These are phyloP conservation scores for Gallirallus australis DNA, from an alignment of 2,797 vertebrate species.

Conservation along the genomic window DNA sequence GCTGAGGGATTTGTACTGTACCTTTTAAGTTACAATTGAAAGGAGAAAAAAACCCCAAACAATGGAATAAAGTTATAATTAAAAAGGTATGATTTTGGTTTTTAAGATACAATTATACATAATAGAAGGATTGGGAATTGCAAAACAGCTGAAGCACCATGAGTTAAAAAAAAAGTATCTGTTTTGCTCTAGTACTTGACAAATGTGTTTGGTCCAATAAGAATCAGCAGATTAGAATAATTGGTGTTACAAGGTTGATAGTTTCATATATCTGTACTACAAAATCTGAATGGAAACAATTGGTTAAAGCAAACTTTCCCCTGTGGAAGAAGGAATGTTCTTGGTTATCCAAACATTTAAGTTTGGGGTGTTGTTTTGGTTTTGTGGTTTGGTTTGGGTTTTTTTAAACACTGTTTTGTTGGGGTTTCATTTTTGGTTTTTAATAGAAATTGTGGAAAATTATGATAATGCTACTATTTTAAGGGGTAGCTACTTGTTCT, in stretches of 20 bases:
- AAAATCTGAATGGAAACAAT: not conserved
- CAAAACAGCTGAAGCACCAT: not conserved
- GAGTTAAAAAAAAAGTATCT: not conserved
- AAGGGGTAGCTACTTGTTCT: rapidly evolving
- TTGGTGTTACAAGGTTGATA: not conserved
- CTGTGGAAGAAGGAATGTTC: not conserved
- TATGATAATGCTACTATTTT: not conserved
- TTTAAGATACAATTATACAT: not conserved
- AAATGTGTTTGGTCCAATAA: not conserved
- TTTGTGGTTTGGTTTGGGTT: not conserved
- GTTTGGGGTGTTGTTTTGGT: rapidly evolving
- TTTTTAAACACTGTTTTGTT: not conserved
- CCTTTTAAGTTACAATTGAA: not conserved
- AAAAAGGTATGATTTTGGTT: too few species aligned
- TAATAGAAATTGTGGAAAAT: not conserved
- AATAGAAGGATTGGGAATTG: not conserved
- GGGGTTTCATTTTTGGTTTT: not conserved
- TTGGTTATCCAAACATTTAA: not conserved
- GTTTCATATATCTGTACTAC: not conserved
- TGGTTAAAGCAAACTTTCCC: not conserved
- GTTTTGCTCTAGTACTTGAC: not conserved
- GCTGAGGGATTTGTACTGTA: not conserved
- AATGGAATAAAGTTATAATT: not conserved
- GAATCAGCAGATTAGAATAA: not conserved
- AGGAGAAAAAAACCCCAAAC: not conserved